These are phyloP conservation scores for Lochmaea crataegi DNA, from an alignment of 2,888 invertebrate species.

Conservation along the genomic window DNA sequence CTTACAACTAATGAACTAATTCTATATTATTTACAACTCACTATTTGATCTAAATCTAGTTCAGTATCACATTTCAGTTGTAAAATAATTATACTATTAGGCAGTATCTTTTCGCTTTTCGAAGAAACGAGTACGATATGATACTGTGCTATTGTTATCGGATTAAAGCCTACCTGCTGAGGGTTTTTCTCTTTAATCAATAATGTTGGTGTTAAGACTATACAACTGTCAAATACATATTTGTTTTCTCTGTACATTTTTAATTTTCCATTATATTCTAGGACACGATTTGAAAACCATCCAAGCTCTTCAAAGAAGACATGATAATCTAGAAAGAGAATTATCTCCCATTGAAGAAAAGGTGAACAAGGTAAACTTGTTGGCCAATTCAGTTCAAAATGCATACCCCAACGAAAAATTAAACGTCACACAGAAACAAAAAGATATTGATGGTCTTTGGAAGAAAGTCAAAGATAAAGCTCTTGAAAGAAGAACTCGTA, in stretches of 20 bases:
- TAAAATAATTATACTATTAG: too few species aligned
- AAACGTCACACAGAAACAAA: slow-evolving; percentile 86
- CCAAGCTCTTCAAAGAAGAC: slow-evolving; percentile 89
- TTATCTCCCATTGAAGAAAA: slow-evolving; percentile 95
- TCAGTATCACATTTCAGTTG: too few species aligned
- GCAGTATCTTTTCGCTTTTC: too few species aligned
- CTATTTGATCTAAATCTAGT: too few species aligned
- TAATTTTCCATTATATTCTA: slow-evolving; percentile 54
- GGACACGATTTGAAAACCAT: slow-evolving; percentile 92
- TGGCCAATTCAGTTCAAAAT: slow-evolving; percentile 91
- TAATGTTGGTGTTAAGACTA: too few species aligned
- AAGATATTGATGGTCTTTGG: slow-evolving; percentile 90
- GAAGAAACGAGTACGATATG: too few species aligned
- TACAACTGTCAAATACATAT: too few species aligned
- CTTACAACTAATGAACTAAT: too few species aligned
- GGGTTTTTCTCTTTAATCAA: too few species aligned
- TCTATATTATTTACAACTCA: too few species aligned
- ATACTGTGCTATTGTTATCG: too few species aligned
- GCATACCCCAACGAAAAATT: slow-evolving; percentile 91
- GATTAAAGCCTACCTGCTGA: too few species aligned
- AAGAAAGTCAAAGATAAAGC: slow-evolving; percentile 88
- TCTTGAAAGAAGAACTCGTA: slow-evolving; percentile 80
- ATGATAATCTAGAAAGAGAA: slow-evolving; percentile 94
- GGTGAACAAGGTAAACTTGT: slow-evolving; percentile 79
- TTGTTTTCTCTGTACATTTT: neutral